These are phyloP conservation scores for Petrolisthes cinctipes DNA, from an alignment of 2,888 invertebrate species.

Conservation along the genomic window DNA sequence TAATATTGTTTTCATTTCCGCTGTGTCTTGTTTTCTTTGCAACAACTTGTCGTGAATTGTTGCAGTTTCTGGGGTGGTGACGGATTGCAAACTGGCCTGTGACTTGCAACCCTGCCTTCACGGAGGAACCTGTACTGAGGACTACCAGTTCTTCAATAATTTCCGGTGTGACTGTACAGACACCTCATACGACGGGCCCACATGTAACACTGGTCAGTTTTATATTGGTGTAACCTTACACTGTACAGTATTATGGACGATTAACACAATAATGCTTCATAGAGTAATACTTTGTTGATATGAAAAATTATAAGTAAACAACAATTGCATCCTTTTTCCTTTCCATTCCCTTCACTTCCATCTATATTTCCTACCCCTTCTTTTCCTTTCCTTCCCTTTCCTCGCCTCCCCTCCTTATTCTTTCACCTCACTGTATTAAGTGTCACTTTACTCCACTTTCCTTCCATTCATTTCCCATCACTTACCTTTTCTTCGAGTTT, in stretches of 20 bases:
- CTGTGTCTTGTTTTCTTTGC: too few species aligned
- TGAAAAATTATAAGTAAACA: too few species aligned
- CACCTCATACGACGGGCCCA: slow-evolving; percentile 78
- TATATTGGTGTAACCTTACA: background rate
- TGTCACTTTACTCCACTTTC: background rate
- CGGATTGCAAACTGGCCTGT: slow-evolving; percentile 90
- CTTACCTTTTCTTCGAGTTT: too few species aligned
- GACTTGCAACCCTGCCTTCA: slow-evolving; percentile 89
- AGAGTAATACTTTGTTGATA: too few species aligned
- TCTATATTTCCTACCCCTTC: too few species aligned
- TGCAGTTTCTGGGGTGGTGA: slow-evolving; percentile 73
- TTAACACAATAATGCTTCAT: too few species aligned
- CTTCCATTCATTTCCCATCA: too few species aligned
- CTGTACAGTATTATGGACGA: background rate
- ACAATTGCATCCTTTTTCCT: too few species aligned
- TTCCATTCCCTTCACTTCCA: too few species aligned
- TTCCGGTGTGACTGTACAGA: slow-evolving; percentile 86
- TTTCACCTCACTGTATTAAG: background rate
- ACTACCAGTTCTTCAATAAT: slow-evolving; percentile 86
- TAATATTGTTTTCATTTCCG: too few species aligned
- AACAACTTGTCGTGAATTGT: too few species aligned
- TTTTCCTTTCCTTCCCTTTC: too few species aligned
- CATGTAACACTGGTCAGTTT: slow-evolving; percentile 35
- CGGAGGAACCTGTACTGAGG: slow-evolving; percentile 87
- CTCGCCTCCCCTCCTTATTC: background rate